A percentile compares a stretch with the other conserved stretches of the same genome.
Conservation (phyloP, 1,140 invertebrate genomes). For the Coenobita brevimanus region DNA sequence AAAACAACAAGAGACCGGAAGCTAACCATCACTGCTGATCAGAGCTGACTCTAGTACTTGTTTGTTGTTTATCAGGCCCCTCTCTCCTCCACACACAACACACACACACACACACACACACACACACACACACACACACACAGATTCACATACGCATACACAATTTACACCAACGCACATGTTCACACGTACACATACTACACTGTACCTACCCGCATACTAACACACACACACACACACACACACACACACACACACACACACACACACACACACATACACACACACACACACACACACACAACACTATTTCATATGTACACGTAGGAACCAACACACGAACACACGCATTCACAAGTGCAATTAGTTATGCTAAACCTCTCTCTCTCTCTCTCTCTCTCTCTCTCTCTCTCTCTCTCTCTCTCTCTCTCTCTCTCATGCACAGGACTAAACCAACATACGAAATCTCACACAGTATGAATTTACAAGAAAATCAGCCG, state of each 20-base stretch:
- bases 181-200: not conserved
- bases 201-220: not conserved
- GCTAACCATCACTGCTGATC: too few species aligned
- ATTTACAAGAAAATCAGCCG: too few species aligned
- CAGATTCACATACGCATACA: not conserved
- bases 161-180: not conserved
- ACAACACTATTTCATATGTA: not conserved
- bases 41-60: too few species aligned
- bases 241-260: not conserved
- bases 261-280: slow-evolving; percentile 9
- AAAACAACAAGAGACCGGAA: too few species aligned
- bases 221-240: not conserved
- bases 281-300: not conserved
- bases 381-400: too few species aligned
- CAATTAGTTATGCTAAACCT: too few species aligned
- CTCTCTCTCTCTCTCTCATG: too few species aligned
- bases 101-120: slow-evolving; percentile 2
- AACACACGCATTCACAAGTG: too few species aligned
- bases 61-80: not conserved
- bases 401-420: too few species aligned
- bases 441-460: too few species aligned
- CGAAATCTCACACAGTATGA: too few species aligned
- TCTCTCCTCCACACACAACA: not conserved
- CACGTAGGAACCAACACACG: too few species aligned
- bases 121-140: not conserved